Evolutionary conservation across 2,888 invertebrate genomes (phyloP).

Genomic region (Monoplex corrugatus): DNA sequence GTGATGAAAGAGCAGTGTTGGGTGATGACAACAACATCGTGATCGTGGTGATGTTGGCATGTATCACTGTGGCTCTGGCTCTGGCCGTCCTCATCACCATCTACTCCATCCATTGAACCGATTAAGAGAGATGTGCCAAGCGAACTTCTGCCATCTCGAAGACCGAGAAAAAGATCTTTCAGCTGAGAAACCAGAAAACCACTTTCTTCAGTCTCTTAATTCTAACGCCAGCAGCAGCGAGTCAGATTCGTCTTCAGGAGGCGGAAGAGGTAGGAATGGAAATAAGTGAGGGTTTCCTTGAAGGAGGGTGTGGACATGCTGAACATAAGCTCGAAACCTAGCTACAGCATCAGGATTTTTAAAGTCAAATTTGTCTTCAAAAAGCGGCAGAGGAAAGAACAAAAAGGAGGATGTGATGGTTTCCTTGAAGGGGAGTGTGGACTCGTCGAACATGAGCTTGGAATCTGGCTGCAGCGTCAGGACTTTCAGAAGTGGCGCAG

Average conservation of each 20-base stretch:
- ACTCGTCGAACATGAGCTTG: too few species aligned
- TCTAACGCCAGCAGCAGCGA: conserved; percentile 48
- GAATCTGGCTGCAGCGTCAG: conserved; percentile 47
- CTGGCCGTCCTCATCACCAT: conserved; percentile 70
- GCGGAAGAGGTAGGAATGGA: conserved; percentile 62
- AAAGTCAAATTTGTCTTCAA: too few species aligned
- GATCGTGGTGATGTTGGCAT: conserved; percentile 70
- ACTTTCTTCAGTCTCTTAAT: conserved; percentile 50
- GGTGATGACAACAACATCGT: conserved; percentile 65
- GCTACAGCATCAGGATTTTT: too few species aligned
- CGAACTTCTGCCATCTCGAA: conserved; percentile 47
- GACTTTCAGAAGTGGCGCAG: conserved; percentile 50
- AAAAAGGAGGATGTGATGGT: too few species aligned
- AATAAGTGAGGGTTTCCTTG: conserved; percentile 75
- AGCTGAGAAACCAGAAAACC: conserved; percentile 47
- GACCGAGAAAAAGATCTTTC: conserved; percentile 60
- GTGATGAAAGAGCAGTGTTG: conserved; percentile 53
- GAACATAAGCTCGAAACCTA: conserved; percentile 53
- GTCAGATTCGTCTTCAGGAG: background rate
- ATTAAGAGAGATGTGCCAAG: conserved; percentile 60
- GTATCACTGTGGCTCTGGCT: conserved; percentile 68
- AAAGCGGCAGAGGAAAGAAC: too few species aligned
- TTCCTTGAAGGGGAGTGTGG: too few species aligned
- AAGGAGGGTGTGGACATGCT: conserved; percentile 59
- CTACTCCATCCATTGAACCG: conserved; percentile 66